Conservation (phyloP, 2,113 vertebrate genomes). For the Myotis brandtii region DNA sequence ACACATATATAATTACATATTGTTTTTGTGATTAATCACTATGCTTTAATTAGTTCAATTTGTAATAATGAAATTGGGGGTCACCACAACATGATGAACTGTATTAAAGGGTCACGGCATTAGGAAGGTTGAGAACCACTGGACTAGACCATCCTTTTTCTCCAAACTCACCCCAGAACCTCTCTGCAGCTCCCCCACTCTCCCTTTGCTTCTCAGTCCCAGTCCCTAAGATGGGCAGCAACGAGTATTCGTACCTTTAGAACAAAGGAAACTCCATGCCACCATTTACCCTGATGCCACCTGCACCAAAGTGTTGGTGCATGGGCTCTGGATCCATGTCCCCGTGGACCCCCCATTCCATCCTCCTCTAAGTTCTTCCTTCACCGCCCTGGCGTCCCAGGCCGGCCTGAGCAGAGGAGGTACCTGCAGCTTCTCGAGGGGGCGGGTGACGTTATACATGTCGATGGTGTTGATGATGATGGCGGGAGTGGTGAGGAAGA, state of each 20-base stretch:
- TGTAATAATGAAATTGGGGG: too few relatives aligned
- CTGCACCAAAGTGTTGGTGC: not conserved
- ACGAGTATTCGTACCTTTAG: not conserved
- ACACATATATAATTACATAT: too few relatives aligned
- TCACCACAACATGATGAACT: too few relatives aligned
- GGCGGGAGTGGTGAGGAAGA: conserved; percentile 98
- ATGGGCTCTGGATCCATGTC: not conserved
- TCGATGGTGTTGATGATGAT: conserved; percentile 99
- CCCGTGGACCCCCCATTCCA: not conserved
- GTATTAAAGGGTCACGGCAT: too few relatives aligned
- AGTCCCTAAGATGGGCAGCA: not conserved
- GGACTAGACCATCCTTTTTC: not conserved
- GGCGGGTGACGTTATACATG: conserved; percentile 97
- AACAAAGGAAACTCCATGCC: not conserved
- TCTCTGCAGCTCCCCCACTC: not conserved
- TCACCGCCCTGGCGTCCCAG: not conserved
- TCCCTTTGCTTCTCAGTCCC: not conserved
- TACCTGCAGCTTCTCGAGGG: conserved; percentile 95
- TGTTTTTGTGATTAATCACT: too few relatives aligned
- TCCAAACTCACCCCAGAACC: not conserved
- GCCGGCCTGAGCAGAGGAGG: conserved; percentile 43
- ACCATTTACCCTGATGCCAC: not conserved
- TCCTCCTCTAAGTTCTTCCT: not conserved
- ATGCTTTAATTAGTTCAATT: too few relatives aligned
- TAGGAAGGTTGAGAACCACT: too few relatives aligned